These are phyloP conservation scores for Gallirallus australis DNA, from an alignment of 2,797 vertebrate genomes.

Conservation along the genomic window DNA sequence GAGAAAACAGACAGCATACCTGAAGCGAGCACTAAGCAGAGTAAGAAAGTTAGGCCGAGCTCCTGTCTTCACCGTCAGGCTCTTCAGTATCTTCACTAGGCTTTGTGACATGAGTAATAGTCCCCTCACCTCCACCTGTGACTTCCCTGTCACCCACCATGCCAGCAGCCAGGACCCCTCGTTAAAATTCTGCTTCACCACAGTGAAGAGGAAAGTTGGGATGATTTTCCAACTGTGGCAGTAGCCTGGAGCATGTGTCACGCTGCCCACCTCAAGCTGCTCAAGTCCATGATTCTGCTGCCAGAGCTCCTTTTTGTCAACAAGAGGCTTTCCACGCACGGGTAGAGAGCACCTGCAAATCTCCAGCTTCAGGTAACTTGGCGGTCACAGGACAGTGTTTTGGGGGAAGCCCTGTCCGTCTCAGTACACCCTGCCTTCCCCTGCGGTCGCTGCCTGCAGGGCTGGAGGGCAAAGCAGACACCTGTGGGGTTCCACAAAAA, in stretches of 20 bases:
- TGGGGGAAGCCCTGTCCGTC: rapidly evolving
- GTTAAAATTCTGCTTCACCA: rapidly evolving
- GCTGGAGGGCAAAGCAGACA: background rate
- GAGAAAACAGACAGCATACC: background rate
- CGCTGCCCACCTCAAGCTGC: background rate
- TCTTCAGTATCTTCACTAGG: background rate
- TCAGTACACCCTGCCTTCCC: background rate
- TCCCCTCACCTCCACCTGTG: rapidly evolving
- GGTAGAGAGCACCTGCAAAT: background rate
- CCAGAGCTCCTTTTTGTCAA: background rate
- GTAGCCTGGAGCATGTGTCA: rapidly evolving
- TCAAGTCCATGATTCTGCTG: background rate
- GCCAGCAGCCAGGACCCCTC: background rate
- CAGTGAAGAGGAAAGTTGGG: rapidly evolving
- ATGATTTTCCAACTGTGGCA: background rate
- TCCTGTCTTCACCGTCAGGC: background rate
- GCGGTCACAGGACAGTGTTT: background rate
- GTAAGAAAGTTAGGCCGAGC: rapidly evolving
- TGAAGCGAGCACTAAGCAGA: rapidly evolving
- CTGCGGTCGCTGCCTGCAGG: background rate
- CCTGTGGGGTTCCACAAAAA: rapidly evolving
- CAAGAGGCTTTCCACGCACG: background rate
- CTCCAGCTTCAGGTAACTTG: background rate
- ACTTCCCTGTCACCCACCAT: no score
- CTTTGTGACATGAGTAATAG: rapidly evolving